A percentile compares a stretch with the other conserved stretches of the same genome.
Conservation (phyloP, 2,888 invertebrate genomes). For the Oconnorella tubifera region DNA sequence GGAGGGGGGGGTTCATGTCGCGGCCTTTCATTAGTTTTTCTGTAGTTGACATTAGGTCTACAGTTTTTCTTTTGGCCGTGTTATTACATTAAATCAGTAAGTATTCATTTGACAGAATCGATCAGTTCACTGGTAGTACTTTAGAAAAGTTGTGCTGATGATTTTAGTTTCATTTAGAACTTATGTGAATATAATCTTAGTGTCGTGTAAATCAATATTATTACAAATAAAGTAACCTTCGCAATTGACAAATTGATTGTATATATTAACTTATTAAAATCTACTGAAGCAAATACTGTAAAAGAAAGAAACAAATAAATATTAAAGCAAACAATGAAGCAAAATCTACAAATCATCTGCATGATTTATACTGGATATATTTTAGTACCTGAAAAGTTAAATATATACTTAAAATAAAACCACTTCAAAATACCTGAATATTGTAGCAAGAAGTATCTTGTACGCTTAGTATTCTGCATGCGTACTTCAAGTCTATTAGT, state of each 20-base stretch:
- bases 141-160: background rate
- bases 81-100: background rate
- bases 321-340: too few species aligned
- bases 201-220: too few species aligned
- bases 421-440: conserved; percentile 13
- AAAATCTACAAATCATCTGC: too few species aligned
- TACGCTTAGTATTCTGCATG: conserved; percentile 6
- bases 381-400: background rate
- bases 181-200: too few species aligned
- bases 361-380: too few species aligned
- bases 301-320: too few species aligned
- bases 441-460: conserved; percentile 7
- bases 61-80: background rate
- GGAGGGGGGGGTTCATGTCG: background rate
- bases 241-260: too few species aligned
- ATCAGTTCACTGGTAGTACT: background rate
- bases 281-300: background rate
- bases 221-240: too few species aligned
- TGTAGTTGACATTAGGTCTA: background rate
- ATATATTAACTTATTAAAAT: too few species aligned
- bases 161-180: too few species aligned
- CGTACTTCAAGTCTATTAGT: conserved; percentile 10
- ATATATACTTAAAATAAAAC: background rate
- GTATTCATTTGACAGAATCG: background rate
- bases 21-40: background rate